Evolutionary conservation across 2,113 vertebrate genomes (phyloP), one percentile per base, ranked within the genome.

Genomic region (Hystrix cristata): DNA sequence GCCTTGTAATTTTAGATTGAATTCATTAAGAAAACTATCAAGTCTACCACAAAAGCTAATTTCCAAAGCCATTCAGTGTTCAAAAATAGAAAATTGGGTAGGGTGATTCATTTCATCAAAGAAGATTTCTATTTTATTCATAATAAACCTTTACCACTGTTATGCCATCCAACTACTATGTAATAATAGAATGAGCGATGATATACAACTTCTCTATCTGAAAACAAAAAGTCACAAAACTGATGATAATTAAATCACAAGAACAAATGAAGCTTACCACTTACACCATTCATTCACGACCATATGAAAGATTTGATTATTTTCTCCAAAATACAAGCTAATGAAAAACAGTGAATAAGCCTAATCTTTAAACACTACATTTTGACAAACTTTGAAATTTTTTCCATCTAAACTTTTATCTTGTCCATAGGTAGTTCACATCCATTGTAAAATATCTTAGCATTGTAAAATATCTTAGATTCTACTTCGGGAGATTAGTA

Each of bases 1-100:
- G 23, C 48, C 67, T 90, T 92, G 11, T 38, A 90, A 78, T 48
- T 90, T 94, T 87, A 62, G 59, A 64, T 38, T 65, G 18, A 92
- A 64, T 92, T 94, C 21, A 81, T 85, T 74, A 92, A 90, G 88
- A 83, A 86, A 92, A 90, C 84, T 84, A 59, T 53, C 55, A 90
- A 90, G 23, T 69, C 62, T 83, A 29, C 7, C 62, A 94, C 27
- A 94, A 82, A 79, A 87, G 2, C 29, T 91, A 84, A 95, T 46
- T 83, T 80, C 38, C 95, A 95, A 93, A 78, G 14, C 4, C 14
- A 59, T 15, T 57, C 29, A 87, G 8, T 78, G 19, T 92, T 79
- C 18, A 64, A 55, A 69, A 74, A 46, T 4, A 55, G 55, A 46
- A 19, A 23, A 90, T 46, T 19, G 60, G 5, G 48, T 18, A 55